Base-by-base conservation (phyloP, 2,113 vertebrate genomes). In the Forbesichthys papilliferus region DNA sequence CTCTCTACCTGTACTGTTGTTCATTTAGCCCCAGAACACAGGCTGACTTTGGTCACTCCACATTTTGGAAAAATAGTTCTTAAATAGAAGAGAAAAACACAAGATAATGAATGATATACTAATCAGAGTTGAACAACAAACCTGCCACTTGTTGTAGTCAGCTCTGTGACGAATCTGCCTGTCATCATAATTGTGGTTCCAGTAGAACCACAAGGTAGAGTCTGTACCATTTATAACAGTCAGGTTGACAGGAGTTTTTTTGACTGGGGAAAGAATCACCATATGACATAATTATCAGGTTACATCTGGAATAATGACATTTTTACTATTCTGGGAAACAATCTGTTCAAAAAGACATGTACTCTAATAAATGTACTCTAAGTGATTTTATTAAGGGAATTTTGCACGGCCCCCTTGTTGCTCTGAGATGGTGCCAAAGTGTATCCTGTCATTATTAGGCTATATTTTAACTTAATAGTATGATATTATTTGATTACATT, bases 1-100 rank as follows among this genome's bases (percentile, higher is more conserved):
- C 7, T 54, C 20, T 66, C 59, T 20, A 87, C 86, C 69, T 48
- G 78, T 85, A 71, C 62, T 71, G 49, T 79, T 85, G 71, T 77
- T 61, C 11, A 36, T 74, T 48, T 56, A 75, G 33, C 78, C 84
- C 92, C 92, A 92, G 71, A 46, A 34, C 9, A 84, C 86, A 34
- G 89, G 77, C 8, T 85, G 48, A 48, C 89, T 91, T 91, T 90
- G 93, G n/a, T 88, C 73, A 56, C 92, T 92, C 92, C 92, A 93
- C 49, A 12, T 61, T 7, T 48, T 0, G 6, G 90, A 90, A 0
- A 0, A 0, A 0, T 2, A 0, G 93, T 0, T 16, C 16, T 27
- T 27, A 27, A 27, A 27, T 42, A 5, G 36, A 42, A 42, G 36
- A 7, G 36, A 42, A 27, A 27, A 42, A 42, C 36, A 42, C 36